Evolutionary conservation across 1,140 invertebrate species (phyloP), one percentile per base, ranked within the genome.

Genomic region (Lepidostoma basale): DNA sequence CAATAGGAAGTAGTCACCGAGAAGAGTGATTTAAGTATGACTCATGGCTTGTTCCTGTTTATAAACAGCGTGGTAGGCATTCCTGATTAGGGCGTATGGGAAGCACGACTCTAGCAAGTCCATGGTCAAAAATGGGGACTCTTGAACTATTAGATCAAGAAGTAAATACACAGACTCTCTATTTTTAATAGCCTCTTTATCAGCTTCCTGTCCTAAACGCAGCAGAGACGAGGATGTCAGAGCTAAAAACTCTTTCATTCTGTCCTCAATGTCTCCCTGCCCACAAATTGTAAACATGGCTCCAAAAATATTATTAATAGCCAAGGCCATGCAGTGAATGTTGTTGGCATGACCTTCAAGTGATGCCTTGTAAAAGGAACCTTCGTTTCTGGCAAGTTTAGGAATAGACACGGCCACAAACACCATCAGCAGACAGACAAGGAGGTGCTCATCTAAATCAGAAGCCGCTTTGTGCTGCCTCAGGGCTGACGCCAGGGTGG

Each of bases 401-500:
- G 98, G 97, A 73, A 99, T 92, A 0, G 97, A 97, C 25, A 99
- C 96, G 0, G 98, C 98, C 1, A 99, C 93, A 82, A 99, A 99
- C 3, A 99, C 98, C 95, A 99, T 98, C 16, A 99, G 80, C 4
- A 99, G 83, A 81, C 97, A 99, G 1, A 97, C 93, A 22, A 97
- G 84, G 12, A 95, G 84, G 84, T 99, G 98, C 74, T 99, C 97
- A 22, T 85, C 85, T 70, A 98, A 96, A 66, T 94, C 92, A 1
- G 86, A 82, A 73, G 95, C 95, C 63, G 87, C 88, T 78, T 97
- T 98, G 73, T 98, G 94, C 62, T 87, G 88, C 72, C 92, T 87
- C 0, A 99, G 81, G 4, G 96, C 94, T 49, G 90, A 88, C 0
- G 96, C 94, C 16, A 99, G 82, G 0, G 94, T 95, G 0, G 97